These are phyloP conservation scores for Pyxicephalus adspersus DNA, from an alignment of 2,113 vertebrate species.

Conservation along the genomic window DNA sequence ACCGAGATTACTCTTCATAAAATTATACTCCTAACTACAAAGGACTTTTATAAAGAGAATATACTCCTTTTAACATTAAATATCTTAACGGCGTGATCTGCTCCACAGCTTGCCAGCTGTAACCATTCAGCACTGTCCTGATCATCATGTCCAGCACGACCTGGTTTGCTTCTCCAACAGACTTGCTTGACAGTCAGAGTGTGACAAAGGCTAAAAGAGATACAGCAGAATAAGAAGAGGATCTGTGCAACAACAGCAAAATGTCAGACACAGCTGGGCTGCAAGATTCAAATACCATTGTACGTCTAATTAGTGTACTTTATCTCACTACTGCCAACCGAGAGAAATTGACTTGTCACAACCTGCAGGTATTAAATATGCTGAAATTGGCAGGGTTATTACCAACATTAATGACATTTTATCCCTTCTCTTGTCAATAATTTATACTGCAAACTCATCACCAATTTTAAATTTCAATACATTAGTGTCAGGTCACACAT, in stretches of 20 bases:
- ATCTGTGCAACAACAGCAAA: constrained; percentile 60
- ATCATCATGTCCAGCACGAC: constrained; percentile 72
- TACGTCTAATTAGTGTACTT: constrained; percentile 63
- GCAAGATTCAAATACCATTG: constrained; percentile 59
- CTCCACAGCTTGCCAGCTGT: constrained; percentile 89
- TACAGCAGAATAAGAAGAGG: constrained; percentile 49
- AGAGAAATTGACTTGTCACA: constrained; percentile 62
- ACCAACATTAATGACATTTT: constrained; percentile 64
- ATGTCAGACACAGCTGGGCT: constrained; percentile 63
- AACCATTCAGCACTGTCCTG: constrained; percentile 76
- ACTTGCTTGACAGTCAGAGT: constrained; percentile 87
- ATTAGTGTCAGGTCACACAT: constrained; percentile 59
- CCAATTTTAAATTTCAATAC: constrained; percentile 62
- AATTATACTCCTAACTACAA: constrained; percentile 3
- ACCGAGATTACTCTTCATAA: not conserved
- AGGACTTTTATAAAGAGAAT: constrained; percentile 59
- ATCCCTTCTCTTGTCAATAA: constrained; percentile 65
- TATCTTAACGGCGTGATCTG: constrained; percentile 91
- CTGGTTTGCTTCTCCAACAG: constrained; percentile 81
- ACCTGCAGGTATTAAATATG: constrained; percentile 63
- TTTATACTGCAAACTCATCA: constrained; percentile 60
- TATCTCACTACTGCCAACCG: constrained; percentile 57
- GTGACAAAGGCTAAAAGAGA: constrained; percentile 84
- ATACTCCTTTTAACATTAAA: constrained; percentile 79
- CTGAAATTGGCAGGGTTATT: constrained; percentile 60